phyloP scores from a whole-genome alignment of 2,113 vertebrate genomes.

The Litocranius walleri region DNA sequence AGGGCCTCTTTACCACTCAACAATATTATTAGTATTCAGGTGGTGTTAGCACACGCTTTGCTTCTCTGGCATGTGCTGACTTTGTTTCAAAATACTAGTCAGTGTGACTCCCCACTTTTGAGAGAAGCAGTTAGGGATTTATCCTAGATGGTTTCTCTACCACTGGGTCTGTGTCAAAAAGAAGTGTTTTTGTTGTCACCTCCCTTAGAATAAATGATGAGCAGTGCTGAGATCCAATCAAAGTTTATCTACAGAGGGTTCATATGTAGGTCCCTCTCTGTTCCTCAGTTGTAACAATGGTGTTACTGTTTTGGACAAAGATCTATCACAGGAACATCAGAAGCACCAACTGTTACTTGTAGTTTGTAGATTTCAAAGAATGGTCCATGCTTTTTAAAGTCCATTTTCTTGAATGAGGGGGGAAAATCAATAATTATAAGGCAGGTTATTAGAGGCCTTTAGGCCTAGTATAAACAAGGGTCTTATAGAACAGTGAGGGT shows the following conservation, averaged over 20 bases:
- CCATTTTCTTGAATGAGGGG: neutral
- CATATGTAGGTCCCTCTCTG: neutral
- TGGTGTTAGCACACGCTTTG: neutral
- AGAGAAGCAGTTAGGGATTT: neutral
- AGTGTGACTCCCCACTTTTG: neutral
- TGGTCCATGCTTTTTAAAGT: neutral
- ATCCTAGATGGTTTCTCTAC: neutral
- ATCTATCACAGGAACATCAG: neutral
- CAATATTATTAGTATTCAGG: neutral
- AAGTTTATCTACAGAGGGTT: neutral
- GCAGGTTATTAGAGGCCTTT: neutral
- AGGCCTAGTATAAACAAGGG: neutral
- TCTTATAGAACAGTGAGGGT: neutral
- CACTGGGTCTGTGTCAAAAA: neutral
- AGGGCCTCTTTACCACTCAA: neutral
- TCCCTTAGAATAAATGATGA: neutral
- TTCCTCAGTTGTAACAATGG: neutral
- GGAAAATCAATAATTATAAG: neutral
- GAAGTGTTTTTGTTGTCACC: neutral
- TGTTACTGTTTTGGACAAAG: neutral
- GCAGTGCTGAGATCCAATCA: neutral
- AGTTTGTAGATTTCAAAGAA: slow-evolving; percentile 21
- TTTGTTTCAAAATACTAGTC: neutral
- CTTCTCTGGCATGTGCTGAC: neutral
- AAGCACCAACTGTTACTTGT: neutral